Evolutionary conservation across 2,888 invertebrate genomes (phyloP).

Genomic region (Rotaria magnacalcarata): DNA sequence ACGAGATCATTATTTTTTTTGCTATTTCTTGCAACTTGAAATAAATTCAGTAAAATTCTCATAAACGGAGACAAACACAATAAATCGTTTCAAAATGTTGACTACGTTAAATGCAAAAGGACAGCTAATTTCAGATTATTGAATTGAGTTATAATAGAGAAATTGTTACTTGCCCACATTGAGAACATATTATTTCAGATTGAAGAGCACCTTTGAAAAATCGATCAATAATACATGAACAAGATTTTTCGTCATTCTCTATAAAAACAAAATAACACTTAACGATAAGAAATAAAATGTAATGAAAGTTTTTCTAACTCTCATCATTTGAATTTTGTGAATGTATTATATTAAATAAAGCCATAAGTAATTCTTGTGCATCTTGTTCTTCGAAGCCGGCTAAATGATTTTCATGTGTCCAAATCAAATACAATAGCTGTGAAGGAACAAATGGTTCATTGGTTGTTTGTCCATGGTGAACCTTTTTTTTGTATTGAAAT

Average conservation of each 20-base stretch:
- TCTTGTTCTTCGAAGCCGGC: conserved; percentile 95
- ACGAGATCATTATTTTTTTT: too few species aligned
- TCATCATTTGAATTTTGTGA: conserved; percentile 23
- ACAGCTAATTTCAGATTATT: too few species aligned
- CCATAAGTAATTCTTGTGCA: conserved; percentile 89
- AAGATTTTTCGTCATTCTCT: conserved; percentile 57
- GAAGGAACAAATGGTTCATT: conserved; percentile 74
- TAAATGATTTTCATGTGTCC: conserved; percentile 89
- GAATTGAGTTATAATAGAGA: too few species aligned
- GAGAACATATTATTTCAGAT: conserved; percentile 90
- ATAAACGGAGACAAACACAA: too few species aligned
- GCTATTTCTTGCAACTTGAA: too few species aligned
- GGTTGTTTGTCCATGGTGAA: conserved; percentile 81
- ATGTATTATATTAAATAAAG: conserved; percentile 84
- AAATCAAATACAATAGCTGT: conserved; percentile 82
- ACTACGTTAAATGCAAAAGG: too few species aligned
- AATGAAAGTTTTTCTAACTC: not conserved
- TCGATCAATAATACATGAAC: conserved; percentile 92
- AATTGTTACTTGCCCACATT: conserved; percentile 70
- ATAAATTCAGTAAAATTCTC: too few species aligned
- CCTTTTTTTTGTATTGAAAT: conserved; percentile 65
- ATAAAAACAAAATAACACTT: not conserved
- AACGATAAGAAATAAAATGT: too few species aligned
- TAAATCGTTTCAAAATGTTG: too few species aligned
- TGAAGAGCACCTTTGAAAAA: conserved; percentile 92